phyloP scores from a whole-genome alignment of 2,113 vertebrate genomes.

The Dolichotis patagonum region DNA sequence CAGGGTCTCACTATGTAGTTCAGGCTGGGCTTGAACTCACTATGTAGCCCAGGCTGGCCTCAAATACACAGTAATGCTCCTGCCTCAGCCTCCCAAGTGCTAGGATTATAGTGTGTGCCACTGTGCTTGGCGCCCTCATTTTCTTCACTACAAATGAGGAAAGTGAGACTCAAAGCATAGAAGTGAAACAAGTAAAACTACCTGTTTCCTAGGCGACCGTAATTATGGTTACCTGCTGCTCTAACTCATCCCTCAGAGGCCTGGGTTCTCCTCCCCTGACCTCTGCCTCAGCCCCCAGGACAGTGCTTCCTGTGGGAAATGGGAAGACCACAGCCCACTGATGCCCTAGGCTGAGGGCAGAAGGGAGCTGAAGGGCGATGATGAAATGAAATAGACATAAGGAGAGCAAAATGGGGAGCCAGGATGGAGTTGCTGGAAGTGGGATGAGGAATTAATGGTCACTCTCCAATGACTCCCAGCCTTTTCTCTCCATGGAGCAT shows the following conservation, averaged over 20 bases:
- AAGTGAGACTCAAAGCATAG: background rate
- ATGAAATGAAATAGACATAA: background rate
- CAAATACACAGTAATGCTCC: background rate
- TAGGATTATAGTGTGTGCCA: background rate
- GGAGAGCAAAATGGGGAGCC: background rate
- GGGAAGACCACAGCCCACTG: background rate
- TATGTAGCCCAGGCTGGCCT: background rate
- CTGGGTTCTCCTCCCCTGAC: background rate
- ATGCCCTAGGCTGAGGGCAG: background rate
- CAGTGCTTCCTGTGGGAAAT: background rate
- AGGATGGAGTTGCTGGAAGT: background rate
- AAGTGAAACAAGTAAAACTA: background rate
- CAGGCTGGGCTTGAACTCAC: background rate
- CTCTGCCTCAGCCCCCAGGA: too few relatives aligned
- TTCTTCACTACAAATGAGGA: background rate
- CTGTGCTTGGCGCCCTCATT: background rate
- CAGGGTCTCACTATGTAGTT: background rate
- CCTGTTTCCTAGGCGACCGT: background rate
- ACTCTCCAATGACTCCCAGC: background rate
- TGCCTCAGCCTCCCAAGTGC: background rate
- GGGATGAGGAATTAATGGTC: background rate
- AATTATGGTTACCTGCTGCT: background rate
- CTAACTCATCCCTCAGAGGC: background rate
- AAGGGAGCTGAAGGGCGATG: background rate
- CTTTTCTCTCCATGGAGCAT: too few relatives aligned